phyloP scores from a whole-genome alignment of 1,140 invertebrate species.

The Macrobrachium rosenbergii region DNA sequence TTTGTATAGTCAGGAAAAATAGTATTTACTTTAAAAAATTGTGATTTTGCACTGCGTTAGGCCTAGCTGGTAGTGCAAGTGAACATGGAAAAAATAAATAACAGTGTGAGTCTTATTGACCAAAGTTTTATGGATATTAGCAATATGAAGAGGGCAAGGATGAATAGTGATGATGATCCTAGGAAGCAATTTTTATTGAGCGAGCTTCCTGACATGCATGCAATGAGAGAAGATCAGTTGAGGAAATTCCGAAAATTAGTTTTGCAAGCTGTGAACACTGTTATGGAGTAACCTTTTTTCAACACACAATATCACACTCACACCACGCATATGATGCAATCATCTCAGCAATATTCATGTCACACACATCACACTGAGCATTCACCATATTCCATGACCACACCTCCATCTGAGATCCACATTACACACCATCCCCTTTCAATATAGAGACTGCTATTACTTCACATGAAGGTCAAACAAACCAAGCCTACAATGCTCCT shows the following conservation, averaged over 20 bases:
- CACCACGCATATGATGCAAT: slow-evolving; percentile 8
- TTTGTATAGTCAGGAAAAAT: too few species aligned
- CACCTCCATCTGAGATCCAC: too few species aligned
- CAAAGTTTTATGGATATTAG: slow-evolving; percentile 25
- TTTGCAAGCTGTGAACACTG: slow-evolving; percentile 30
- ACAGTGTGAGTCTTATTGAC: slow-evolving; percentile 1
- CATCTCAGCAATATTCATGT: slow-evolving; percentile 14
- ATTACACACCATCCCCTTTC: too few species aligned
- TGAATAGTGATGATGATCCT: slow-evolving; percentile 32
- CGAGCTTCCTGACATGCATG: slow-evolving; percentile 20
- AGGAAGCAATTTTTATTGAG: slow-evolving; percentile 38
- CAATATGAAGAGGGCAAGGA: slow-evolving; percentile 25
- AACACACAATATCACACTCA: slow-evolving; percentile 8
- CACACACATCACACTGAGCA: too few species aligned
- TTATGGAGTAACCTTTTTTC: slow-evolving; percentile 17
- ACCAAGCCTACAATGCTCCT: too few species aligned
- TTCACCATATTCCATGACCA: too few species aligned
- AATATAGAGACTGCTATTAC: too few species aligned
- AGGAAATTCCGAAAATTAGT: slow-evolving; percentile 33
- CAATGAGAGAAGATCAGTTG: slow-evolving; percentile 32
- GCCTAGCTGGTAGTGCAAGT: slow-evolving; percentile 15
- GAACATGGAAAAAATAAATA: not conserved
- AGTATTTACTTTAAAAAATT: too few species aligned
- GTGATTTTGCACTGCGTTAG: slow-evolving; percentile 14
- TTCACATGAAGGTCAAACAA: too few species aligned